These are phyloP conservation scores for Pseudotriccus pelzelni DNA, from an alignment of 2,797 vertebrate genomes.

Conservation along the genomic window DNA sequence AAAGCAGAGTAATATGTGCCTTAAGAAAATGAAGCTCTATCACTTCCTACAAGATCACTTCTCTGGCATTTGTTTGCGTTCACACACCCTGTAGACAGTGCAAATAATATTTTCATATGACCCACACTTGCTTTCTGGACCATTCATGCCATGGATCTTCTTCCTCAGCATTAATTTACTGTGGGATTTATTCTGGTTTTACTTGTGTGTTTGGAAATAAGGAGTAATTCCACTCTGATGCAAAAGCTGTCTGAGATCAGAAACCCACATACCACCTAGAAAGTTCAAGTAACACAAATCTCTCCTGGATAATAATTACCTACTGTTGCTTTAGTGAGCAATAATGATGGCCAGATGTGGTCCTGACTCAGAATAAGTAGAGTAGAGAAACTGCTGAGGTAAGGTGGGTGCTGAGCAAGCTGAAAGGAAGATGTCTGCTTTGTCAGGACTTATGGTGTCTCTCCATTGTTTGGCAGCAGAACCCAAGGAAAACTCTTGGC, in stretches of 20 bases:
- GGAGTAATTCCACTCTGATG: constrained; percentile 15
- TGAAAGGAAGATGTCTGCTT: constrained; percentile 40
- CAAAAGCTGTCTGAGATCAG: constrained; percentile 33
- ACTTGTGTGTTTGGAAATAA: constrained; percentile 5
- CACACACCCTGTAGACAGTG: not conserved
- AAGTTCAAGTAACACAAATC: not conserved
- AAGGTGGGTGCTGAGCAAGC: constrained; percentile 40
- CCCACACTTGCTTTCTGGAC: not conserved
- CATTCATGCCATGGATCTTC: not conserved
- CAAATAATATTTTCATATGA: not conserved
- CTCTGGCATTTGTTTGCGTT: not conserved
- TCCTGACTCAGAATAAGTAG: constrained; percentile 41
- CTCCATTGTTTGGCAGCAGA: not conserved
- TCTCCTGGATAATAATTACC: constrained; percentile 9
- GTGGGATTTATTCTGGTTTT: constrained; percentile 24
- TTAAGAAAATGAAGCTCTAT: not conserved
- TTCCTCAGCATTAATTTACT: not conserved
- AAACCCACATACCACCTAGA: constrained; percentile 33
- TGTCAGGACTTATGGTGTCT: constrained; percentile 40
- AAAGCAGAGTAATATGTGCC: not conserved
- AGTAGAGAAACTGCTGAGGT: constrained; percentile 42
- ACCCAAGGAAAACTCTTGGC: constrained; percentile 2
- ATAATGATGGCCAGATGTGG: constrained; percentile 14
- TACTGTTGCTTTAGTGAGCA: constrained; percentile 47
- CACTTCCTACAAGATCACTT: not conserved